A percentile compares a stretch with the other conserved stretches of the same genome.
Evolutionary conservation across 2,888 invertebrate species (phyloP).

Genomic region (Catocala sponsa): DNA sequence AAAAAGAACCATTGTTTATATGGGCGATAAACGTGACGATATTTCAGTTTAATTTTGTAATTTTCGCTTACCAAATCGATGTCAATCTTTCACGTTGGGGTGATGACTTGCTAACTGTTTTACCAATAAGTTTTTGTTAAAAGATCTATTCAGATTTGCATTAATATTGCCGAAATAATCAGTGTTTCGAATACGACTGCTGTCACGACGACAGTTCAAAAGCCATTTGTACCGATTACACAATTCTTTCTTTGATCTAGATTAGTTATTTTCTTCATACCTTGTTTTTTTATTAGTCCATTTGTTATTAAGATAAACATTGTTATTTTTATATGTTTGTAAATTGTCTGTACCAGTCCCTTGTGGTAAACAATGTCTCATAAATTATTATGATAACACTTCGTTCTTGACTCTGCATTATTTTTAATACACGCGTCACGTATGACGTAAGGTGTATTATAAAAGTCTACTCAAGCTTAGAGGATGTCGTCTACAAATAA

Average conservation of each 20-base stretch:
- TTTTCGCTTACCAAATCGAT: conserved; percentile 27
- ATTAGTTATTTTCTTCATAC: neutral
- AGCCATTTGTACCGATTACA: neutral
- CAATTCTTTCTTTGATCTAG: neutral
- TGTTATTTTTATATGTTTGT: conserved; percentile 6
- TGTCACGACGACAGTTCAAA: neutral
- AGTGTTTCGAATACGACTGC: neutral
- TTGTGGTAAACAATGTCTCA: conserved; percentile 23
- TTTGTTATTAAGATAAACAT: conserved; percentile 3
- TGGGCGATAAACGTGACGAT: conserved; percentile 30
- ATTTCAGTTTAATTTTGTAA: conserved; percentile 34
- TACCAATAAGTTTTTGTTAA: conserved; percentile 21
- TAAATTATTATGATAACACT: conserved; percentile 33
- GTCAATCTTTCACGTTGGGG: conserved; percentile 20
- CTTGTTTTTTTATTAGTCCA: neutral
- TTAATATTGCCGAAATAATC: neutral
- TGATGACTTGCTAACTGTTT: conserved; percentile 33
- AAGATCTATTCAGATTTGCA: conserved; percentile 11
- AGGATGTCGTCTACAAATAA: conserved; percentile 51
- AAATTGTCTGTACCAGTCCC: conserved; percentile 10
- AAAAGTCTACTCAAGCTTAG: conserved; percentile 50
- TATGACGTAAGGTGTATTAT: conserved; percentile 53
- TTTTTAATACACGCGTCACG: conserved; percentile 47
- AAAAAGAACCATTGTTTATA: conserved; percentile 32
- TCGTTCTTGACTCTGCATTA: conserved; percentile 34